phyloP scores from a whole-genome alignment of 92 coral and sea anemone genomes.

The Paragorgia papillata region DNA sequence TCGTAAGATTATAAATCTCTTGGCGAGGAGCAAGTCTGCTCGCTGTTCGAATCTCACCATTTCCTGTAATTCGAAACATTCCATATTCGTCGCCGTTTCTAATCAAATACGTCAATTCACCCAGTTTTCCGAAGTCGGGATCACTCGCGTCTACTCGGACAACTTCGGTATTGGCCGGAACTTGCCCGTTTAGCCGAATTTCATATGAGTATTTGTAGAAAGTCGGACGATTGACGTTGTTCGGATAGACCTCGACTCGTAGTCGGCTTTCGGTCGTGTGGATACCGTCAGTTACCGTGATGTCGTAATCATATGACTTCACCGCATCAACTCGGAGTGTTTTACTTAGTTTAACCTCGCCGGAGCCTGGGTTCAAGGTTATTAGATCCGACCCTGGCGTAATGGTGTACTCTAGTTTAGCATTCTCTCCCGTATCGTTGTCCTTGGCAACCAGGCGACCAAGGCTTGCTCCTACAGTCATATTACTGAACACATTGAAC shows the following conservation, averaged over 20 bases:
- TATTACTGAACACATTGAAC: constrained; percentile 30
- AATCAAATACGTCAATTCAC: constrained; percentile 26
- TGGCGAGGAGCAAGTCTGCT: neutral
- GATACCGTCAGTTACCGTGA: constrained; percentile 21
- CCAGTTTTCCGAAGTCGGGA: constrained; percentile 43
- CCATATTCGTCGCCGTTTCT: constrained; percentile 16
- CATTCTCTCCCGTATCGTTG: constrained; percentile 14
- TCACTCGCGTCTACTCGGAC: constrained; percentile 25
- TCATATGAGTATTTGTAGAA: constrained; percentile 21
- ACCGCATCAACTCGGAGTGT: constrained; percentile 5
- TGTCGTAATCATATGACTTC: neutral
- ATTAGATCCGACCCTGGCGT: neutral
- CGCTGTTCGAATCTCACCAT: constrained; percentile 9
- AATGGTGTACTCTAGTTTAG: constrained; percentile 8
- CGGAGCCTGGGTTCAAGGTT: neutral
- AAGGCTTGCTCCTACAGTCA: constrained; percentile 11
- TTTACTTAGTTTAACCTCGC: constrained; percentile 1
- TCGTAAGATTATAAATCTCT: constrained; percentile 23
- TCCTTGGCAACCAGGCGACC: constrained; percentile 31
- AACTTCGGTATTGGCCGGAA: constrained; percentile 30
- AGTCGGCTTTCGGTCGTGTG: constrained; percentile 10
- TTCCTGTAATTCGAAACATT: neutral
- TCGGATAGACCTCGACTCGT: constrained; percentile 17
- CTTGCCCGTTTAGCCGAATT: constrained; percentile 41
- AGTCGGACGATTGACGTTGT: constrained; percentile 26